Evolutionary conservation across 2,888 invertebrate species (phyloP), one percentile per base, ranked within the genome.

Genomic region (Apodemia zela): DNA sequence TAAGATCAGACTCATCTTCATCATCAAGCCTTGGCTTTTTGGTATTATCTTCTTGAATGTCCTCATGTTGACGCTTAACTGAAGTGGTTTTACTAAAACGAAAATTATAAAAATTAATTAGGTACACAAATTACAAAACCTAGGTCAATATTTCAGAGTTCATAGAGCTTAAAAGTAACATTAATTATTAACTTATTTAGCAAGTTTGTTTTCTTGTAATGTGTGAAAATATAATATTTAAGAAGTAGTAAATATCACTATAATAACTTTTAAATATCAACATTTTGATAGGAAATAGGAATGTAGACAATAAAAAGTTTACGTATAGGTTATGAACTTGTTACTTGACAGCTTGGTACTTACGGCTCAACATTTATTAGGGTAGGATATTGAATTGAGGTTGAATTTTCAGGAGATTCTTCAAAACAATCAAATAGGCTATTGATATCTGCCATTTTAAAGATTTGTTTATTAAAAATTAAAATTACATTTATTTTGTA

Each of bases 341-440:
- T n/a, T n/a, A n/a, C n/a, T 45, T n/a, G 45, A 45, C 5, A n/a
- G n/a, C n/a, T 45, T 5, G 6, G 45, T 51, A 82, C 89, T 78
- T 77, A 89, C 89, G 71, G 42, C 29, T 73, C 70, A 35, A 75
- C 71, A 60, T 67, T 75, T 66, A 78, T 74, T 25, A 83, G 66
- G 57, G 80, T 81, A 42, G 85, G 84, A 62, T 82, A 76, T 67
- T 84, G 82, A 47, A 81, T 71, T 38, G 82, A 69, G 35, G 78
- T 69, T 69, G 80, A 80, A 70, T 76, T 83, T 33, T 77, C 69
- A 8, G 75, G 66, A 6, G 77, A 66, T 58, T 89, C 85, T 45
- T 88, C 88, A 71, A 91, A 90, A 75, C 90, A 90, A 76, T 87
- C 87, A 73, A 91, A 91, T 72, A 91, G 75, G 75, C 71, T 80